Evolutionary conservation across 92 coral and sea anemone genomes (phyloP).

Genomic region (Zoanthus sansibaricus): DNA sequence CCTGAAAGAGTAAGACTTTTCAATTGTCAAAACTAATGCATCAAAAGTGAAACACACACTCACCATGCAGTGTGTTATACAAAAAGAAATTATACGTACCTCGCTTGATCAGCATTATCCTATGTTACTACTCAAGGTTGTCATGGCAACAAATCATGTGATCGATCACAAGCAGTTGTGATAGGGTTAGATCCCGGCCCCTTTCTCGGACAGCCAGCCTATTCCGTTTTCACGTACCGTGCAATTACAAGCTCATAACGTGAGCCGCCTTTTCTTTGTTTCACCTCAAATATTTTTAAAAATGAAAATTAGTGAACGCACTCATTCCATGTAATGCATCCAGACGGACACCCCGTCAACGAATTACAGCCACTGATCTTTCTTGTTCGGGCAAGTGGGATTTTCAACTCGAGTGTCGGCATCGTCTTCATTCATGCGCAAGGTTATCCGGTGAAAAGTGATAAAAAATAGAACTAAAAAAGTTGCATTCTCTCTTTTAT

Average conservation of each 20-base stretch:
- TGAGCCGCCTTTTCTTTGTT: slow-evolving; percentile 63
- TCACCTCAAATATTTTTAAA: slow-evolving; percentile 30
- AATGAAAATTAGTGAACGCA: slow-evolving; percentile 38
- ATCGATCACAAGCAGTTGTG: slow-evolving; percentile 41
- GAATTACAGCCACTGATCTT: slow-evolving; percentile 22
- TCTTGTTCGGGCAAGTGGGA: neutral
- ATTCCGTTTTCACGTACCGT: slow-evolving; percentile 52
- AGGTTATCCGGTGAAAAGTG: no score
- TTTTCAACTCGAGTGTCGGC: neutral
- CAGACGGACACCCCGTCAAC: slow-evolving; percentile 12
- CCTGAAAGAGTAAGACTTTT: neutral
- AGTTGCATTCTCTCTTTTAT: no score
- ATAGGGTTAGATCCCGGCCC: slow-evolving; percentile 45
- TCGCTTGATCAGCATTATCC: slow-evolving; percentile 30
- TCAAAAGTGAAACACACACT: slow-evolving; percentile 33
- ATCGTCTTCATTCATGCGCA: neutral
- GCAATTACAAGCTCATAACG: slow-evolving; percentile 55
- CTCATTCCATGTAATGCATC: slow-evolving; percentile 43
- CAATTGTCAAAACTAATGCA: neutral
- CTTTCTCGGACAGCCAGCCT: slow-evolving; percentile 50
- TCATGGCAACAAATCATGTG: slow-evolving; percentile 52
- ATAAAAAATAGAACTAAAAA: no score
- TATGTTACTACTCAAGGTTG: slow-evolving; percentile 48
- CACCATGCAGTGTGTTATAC: slow-evolving; percentile 29
- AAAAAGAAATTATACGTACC: slow-evolving; percentile 33